A percentile compares a stretch with the other conserved stretches of the same genome.
These are phyloP conservation scores for Lagopus leucura DNA, from an alignment of 2,113 vertebrate species.

Conservation along the genomic window DNA sequence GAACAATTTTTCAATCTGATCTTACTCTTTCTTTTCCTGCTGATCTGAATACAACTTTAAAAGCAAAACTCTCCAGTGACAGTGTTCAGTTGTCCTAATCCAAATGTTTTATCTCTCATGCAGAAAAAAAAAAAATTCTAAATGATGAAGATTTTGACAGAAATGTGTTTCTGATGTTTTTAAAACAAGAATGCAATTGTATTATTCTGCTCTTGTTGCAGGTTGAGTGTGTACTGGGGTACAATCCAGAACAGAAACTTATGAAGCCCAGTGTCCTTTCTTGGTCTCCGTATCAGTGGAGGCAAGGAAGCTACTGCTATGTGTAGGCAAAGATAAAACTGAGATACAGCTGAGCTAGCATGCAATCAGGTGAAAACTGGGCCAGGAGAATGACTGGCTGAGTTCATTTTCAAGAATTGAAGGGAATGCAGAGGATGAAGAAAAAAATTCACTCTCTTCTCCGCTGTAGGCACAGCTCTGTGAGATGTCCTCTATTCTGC, in stretches of 20 bases:
- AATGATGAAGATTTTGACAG: neutral
- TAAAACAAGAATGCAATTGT: neutral
- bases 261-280: neutral
- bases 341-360: neutral
- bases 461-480: neutral
- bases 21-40: neutral
- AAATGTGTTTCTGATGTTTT: neutral
- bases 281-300: accelerated
- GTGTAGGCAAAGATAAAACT: neutral
- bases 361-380: neutral
- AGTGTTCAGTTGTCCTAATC: neutral
- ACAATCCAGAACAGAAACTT: neutral
- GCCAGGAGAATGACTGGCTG: neutral
- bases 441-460: neutral
- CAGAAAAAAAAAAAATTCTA: constrained; percentile 1
- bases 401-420: neutral
- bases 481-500: neutral
- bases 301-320: neutral
- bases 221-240: neutral
- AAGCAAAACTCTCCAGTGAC: neutral
- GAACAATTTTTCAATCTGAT: constrained; percentile 1
- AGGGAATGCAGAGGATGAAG: neutral
- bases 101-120: neutral
- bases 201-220: neutral
- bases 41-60: constrained; percentile 1